Conservation (phyloP, 2,113 vertebrate genomes). For the Promerops cafer region DNA sequence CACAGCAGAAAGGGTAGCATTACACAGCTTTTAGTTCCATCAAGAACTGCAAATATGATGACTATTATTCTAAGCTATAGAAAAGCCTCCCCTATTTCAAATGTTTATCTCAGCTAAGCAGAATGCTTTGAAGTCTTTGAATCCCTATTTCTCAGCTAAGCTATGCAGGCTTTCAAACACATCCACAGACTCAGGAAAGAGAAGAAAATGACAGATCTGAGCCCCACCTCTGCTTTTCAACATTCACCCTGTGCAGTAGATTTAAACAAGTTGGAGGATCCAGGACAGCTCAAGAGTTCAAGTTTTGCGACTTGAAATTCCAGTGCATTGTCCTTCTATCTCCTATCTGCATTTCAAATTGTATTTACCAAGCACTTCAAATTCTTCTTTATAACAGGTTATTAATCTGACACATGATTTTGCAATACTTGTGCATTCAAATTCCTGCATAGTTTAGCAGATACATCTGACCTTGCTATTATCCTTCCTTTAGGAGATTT, state of each 20-base stretch:
- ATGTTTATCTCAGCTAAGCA: conserved; percentile 13
- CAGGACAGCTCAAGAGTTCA: background rate
- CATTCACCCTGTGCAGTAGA: background rate
- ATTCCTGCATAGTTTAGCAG: background rate
- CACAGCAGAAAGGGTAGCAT: background rate
- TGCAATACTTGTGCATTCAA: conserved; percentile 34
- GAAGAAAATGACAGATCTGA: background rate
- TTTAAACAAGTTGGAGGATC: background rate
- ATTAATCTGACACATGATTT: conserved; percentile 52
- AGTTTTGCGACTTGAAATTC: conserved; percentile 23
- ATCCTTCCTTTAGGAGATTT: conserved; percentile 45
- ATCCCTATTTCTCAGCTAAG: background rate
- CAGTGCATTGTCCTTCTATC: background rate
- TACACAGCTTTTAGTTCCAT: background rate
- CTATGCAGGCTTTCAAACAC: background rate
- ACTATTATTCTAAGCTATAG: background rate
- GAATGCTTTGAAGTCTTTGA: conserved; percentile 22
- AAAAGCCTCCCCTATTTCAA: background rate
- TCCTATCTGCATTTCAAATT: conserved; percentile 50
- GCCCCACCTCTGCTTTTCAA: background rate
- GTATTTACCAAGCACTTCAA: conserved; percentile 30
- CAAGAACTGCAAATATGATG: background rate
- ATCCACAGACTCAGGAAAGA: background rate
- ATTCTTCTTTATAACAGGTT: conserved; percentile 36
- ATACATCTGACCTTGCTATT: conserved; percentile 17